These are phyloP conservation scores for Masnerella sp. DNA, from an alignment of 2,888 invertebrate species.

Conservation along the genomic window DNA sequence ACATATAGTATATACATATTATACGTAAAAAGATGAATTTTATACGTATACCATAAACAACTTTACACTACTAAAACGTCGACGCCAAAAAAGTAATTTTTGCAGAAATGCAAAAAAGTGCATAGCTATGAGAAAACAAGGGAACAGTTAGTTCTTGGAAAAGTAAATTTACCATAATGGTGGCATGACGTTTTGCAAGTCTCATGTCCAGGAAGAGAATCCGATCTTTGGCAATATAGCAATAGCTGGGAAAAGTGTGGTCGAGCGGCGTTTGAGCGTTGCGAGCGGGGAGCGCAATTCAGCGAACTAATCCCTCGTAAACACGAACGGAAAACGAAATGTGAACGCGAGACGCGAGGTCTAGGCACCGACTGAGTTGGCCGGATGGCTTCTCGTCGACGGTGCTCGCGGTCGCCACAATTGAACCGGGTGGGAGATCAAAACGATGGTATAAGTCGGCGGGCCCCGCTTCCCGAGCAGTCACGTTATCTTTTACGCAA, in stretches of 20 bases:
- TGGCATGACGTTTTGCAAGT: constrained; percentile 69
- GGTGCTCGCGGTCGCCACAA: constrained; percentile 69
- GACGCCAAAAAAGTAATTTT: not conserved
- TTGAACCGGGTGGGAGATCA: constrained; percentile 74
- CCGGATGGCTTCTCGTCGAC: constrained; percentile 70
- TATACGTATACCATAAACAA: too few relatives aligned
- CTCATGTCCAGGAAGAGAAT: constrained; percentile 65
- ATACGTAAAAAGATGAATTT: too few relatives aligned
- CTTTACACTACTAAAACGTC: too few relatives aligned
- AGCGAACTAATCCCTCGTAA: constrained; percentile 34
- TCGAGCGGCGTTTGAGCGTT: constrained; percentile 10
- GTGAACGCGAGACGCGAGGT: constrained; percentile 69
- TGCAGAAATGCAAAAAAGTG: too few relatives aligned
- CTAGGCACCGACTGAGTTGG: constrained; percentile 74
- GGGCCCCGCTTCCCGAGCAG: constrained; percentile 38
- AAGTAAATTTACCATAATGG: constrained; percentile 71
- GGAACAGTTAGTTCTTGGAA: too few relatives aligned
- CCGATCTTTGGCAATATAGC: constrained; percentile 31
- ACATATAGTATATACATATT: too few relatives aligned
- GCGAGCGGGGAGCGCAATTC: constrained; percentile 17
- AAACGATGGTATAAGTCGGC: constrained; percentile 68
- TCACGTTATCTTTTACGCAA: constrained; percentile 49
- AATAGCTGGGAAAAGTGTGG: constrained; percentile 11
- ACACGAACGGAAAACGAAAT: constrained; percentile 47
- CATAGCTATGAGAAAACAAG: too few relatives aligned